Conservation (phyloP, 1,140 invertebrate species). For the Bombyx mandarina region DNA sequence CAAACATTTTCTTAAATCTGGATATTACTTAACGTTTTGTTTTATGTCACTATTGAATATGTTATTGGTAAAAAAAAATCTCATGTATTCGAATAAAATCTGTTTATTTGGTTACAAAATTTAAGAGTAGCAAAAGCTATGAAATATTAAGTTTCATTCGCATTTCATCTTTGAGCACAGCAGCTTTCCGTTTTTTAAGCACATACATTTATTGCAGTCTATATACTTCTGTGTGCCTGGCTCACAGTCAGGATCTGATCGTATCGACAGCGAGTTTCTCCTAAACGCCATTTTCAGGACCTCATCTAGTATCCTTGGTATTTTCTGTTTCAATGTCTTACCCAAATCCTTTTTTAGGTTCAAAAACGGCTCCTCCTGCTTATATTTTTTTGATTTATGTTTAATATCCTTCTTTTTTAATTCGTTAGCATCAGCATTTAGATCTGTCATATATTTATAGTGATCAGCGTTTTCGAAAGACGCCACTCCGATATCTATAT, state of each 20-base stretch:
- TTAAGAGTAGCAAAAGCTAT: slow-evolving; percentile 3
- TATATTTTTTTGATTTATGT: background rate
- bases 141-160: slow-evolving; percentile 12
- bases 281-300: slow-evolving; percentile 27
- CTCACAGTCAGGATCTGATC: slow-evolving; percentile 19
- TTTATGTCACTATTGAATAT: background rate
- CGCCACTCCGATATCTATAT: too few species aligned
- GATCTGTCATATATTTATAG: too few species aligned
- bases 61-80: background rate
- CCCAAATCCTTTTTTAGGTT: background rate
- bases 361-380: background rate
- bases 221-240: slow-evolving; percentile 17
- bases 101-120: background rate
- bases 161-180: slow-evolving; percentile 38
- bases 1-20: too few species aligned
- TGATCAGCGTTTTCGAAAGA: too few species aligned
- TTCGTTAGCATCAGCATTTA: too few species aligned
- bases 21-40: too few species aligned
- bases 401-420: background rate
- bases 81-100: background rate
- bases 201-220: slow-evolving; percentile 42
- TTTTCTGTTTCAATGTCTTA: slow-evolving; percentile 8
- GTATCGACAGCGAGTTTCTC: slow-evolving; percentile 31
- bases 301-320: slow-evolving; percentile 24
- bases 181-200: slow-evolving; percentile 41